Base-by-base conservation (phyloP, 2,888 invertebrate species). In the Diarsia mendica region DNA sequence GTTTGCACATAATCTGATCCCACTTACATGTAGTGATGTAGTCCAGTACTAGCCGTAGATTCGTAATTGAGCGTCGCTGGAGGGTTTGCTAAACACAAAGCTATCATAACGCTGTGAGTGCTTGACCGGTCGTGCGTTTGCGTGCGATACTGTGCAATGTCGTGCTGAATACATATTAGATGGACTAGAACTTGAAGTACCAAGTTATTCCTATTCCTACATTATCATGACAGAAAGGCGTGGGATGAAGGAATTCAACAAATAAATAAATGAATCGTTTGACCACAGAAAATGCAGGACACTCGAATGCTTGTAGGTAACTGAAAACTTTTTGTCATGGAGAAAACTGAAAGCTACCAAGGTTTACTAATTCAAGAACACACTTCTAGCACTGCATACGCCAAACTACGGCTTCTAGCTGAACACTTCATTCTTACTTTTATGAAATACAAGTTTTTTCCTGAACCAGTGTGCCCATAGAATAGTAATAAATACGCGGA, bases 61-160 rank as follows among this genome's bases (percentile, higher is more conserved):
- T 28, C 48, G 74, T 81, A 79, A 83, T 80, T 67, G 80, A 83
- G 75, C 74, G 28, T 61, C 71, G 58, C 73, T 82, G 68, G 80
- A 86, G 80, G 70, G 86, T 83, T 87, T 79, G 84, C 76, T 77
- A 73, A 85, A 77, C 80, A 84, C 84, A 84, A 76, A 82, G 77
- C 85, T 85, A 87, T 82, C 84, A 87, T 82, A 82, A 78, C 75
- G 65, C 64, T 68, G 75, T 71, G 13, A 80, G 82, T 82, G 82
- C 80, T 80, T 53, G 73, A 61, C 55, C 61, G 61, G 66, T 65
- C 69, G 64, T 63, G 73, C 71, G 48, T 55, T 20, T 20, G 46
- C 60, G 46, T 15, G 58, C 48, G 55, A 39, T 63, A 0, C 10
- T 18, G 13, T 10, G 60, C 68, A 28, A 60, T 68, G n/a, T n/a